These are phyloP conservation scores for Prionace glauca DNA, from an alignment of 2,797 vertebrate genomes.

Conservation along the genomic window DNA sequence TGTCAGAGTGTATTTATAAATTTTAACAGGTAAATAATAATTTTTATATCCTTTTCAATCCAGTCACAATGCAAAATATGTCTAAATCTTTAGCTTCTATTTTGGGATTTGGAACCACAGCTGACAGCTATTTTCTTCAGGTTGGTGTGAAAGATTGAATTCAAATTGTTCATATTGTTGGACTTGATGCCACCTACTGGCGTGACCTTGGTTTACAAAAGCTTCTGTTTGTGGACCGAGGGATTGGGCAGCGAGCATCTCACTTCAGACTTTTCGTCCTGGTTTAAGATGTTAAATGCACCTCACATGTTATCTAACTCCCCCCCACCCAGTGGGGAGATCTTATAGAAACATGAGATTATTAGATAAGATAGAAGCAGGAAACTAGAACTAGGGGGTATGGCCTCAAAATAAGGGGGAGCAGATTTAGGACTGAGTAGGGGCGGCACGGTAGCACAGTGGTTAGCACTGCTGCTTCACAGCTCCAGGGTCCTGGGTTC, in stretches of 20 bases:
- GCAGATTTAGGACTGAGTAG: too few species aligned
- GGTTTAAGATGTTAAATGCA: neutral
- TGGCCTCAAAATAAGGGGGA: too few species aligned
- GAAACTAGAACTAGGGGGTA: too few species aligned
- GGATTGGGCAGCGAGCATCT: neutral
- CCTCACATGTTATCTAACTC: neutral
- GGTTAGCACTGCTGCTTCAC: too few species aligned
- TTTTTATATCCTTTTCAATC: slow-evolving; percentile 1
- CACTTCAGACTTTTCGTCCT: neutral
- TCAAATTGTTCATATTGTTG: slow-evolving; percentile 8
- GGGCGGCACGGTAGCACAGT: too few species aligned
- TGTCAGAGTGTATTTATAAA: neutral
- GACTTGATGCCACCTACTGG: slow-evolving; percentile 14
- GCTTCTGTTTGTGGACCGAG: neutral
- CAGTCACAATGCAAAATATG: neutral
- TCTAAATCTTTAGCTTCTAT: neutral
- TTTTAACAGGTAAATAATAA: neutral
- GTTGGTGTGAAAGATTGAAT: neutral
- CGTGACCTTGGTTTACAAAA: neutral
- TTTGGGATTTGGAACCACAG: neutral
- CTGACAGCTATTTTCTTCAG: neutral
- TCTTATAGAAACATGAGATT: too few species aligned
- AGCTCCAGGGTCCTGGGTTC: too few species aligned
- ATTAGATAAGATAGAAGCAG: too few species aligned
- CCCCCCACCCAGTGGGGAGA: neutral